Percentiles rank a stretch among this genome's conserved stretches.
Conservation (phyloP, 2,888 invertebrate species). For the Eristalis intricaria region DNA sequence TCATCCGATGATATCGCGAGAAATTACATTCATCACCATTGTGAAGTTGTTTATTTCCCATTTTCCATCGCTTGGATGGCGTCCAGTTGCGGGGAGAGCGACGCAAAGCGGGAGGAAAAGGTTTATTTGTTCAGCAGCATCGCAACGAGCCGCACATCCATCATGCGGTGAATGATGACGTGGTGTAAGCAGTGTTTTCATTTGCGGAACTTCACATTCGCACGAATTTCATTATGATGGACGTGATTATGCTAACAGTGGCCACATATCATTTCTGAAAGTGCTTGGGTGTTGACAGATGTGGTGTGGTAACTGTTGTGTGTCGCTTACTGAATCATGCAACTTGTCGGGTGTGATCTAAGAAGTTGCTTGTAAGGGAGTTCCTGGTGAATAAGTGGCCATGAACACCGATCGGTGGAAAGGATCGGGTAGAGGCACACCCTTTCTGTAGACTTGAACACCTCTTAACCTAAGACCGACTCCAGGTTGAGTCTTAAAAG, state of each 20-base stretch:
- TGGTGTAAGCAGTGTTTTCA: background rate
- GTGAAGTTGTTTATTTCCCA: background rate
- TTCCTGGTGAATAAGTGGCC: background rate
- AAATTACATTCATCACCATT: slow-evolving; percentile 11
- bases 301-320: background rate
- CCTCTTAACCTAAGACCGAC: too few relatives aligned
- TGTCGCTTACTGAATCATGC: background rate
- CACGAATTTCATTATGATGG: slow-evolving; percentile 19
- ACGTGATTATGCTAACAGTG: slow-evolving; percentile 3
- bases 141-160: slow-evolving; percentile 26
- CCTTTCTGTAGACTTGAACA: too few relatives aligned
- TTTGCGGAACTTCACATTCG: background rate
- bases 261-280: background rate
- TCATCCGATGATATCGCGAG: slow-evolving; percentile 17
- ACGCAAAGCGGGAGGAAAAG: slow-evolving; percentile 1
- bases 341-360: background rate
- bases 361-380: background rate
- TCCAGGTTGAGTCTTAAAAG: too few relatives aligned
- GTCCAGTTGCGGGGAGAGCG: background rate
- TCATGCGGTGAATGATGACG: slow-evolving; percentile 27
- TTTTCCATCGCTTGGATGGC: background rate
- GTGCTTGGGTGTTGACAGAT: background rate
- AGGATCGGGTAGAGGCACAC: too few relatives aligned
- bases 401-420: too few relatives aligned
- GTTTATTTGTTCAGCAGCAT: slow-evolving; percentile 30